Conservation (phyloP, 2,797 vertebrate species). For the Monodelphis domestica region DNA sequence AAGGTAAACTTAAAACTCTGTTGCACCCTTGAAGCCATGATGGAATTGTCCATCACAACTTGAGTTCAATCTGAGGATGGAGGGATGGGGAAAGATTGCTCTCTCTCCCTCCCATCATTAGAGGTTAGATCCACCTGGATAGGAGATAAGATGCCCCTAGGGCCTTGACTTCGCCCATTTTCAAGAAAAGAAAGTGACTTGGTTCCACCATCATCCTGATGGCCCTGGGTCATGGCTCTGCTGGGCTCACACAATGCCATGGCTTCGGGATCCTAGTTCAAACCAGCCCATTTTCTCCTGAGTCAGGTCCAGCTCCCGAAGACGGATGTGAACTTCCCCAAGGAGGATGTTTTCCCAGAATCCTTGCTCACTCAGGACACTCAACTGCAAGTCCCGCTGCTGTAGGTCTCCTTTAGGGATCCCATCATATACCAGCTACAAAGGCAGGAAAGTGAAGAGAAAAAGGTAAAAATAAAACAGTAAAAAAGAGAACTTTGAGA, state of each 20-base stretch:
- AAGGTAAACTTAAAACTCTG: slow-evolving; percentile 85
- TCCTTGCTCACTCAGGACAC: slow-evolving; percentile 94
- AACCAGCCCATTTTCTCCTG: slow-evolving; percentile 97
- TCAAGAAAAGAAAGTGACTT: slow-evolving; percentile 12
- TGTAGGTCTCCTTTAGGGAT: slow-evolving; percentile 94
- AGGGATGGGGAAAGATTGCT: neutral
- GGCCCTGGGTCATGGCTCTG: neutral
- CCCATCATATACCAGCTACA: slow-evolving; percentile 94
- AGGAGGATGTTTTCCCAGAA: slow-evolving; percentile 98
- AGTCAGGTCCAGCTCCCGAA: slow-evolving; percentile 90
- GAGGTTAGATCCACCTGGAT: slow-evolving; percentile 12
- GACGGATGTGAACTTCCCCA: slow-evolving; percentile 92
- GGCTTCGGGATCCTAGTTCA: slow-evolving; percentile 87
- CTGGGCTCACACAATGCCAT: slow-evolving; percentile 83
- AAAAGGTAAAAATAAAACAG: neutral
- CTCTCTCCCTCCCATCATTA: neutral
- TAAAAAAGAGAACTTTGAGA: neutral
- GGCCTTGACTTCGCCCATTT: slow-evolving; percentile 32
- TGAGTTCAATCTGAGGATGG: slow-evolving; percentile 35
- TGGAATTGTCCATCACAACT: slow-evolving; percentile 52
- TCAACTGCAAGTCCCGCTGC: slow-evolving; percentile 94
- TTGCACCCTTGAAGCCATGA: slow-evolving; percentile 69
- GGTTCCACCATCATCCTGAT: slow-evolving; percentile 16
- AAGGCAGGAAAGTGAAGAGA: neutral
- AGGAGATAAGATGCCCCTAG: slow-evolving; percentile 2